Evolutionary conservation across 2,888 invertebrate genomes (phyloP), one percentile per base, ranked within the genome.

Genomic region (Toxonevra muliebris): DNA sequence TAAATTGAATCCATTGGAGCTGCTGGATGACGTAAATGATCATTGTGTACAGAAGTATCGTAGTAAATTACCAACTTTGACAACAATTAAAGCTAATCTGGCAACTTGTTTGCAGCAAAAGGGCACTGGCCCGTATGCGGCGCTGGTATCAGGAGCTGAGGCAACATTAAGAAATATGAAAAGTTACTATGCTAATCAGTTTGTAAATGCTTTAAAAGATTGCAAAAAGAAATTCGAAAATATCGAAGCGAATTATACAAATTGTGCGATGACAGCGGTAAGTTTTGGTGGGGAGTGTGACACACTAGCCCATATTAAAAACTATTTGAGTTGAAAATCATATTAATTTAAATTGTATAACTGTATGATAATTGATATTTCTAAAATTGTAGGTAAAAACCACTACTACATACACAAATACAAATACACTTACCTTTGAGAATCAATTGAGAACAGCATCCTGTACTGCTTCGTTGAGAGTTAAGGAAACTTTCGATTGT

Each of bases 1-100:
- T 20, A 71, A 71, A 62, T 42, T 73, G 15, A 71, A 71, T 62
- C 73, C 74, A 9, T 13, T 73, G 30, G 70, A 71, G 55, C 62
- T 72, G 65, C 61, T 74, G 61, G 71, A 70, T n/a, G 73, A 73
- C 48, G 53, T 73, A 20, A 70, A 54, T 55, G 68, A 71, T 64
- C 53, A 69, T 52, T 74, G 74, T 45, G 73, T 73, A 30, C 68
- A 70, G 30, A 74, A 73, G 42, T 71, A 73, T 69, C 73, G 70
- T 40, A 30, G 58, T 10, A 71, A 65, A 53, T 40, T 73, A 41
- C 70, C 71, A 1, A 48, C 60, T 5, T 57, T 69, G 10, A 61
- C 48, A 5, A 41, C 42, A 9, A 53, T 74, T n/a, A 71, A 68
- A 17, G 45, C 17, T 2, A 70, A 45, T 57, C 20, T 73, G 7